Base-by-base conservation (phyloP, 2,797 vertebrate genomes). In the Sylvilagus floridanus region DNA sequence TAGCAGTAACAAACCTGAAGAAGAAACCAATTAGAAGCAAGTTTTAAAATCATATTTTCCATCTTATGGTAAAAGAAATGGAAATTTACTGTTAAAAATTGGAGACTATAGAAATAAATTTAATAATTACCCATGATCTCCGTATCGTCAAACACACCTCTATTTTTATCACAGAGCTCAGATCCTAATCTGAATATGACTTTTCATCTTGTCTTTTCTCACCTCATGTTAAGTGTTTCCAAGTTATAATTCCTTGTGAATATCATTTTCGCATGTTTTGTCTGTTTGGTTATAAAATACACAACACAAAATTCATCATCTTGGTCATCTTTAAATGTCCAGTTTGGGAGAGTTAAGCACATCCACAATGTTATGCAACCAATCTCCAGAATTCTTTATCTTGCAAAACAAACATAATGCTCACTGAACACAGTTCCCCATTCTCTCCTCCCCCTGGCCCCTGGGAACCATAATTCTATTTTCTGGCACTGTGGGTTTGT, bases 21-120 rank as follows among this genome's bases (percentile, higher is more conserved):
- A 75, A 90, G 42, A 66, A 94, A 94, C 87, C 81, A 68, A 83
- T 54, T 90, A 90, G n/a, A 69, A 76, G 32, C 26, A 72, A 24
- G 28, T 54, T 88, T 76, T 63, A 68, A 87, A 71, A n/a, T 88
- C 62, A 78, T 66, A 76, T 76, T 93, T 69, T 57, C 3, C n/a
- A 30, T 21, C 54, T 4, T 50, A 3, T 4, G 62, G 7, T 72
- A 79, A 92, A 84, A 89, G 28, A 92, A 90, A 75, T 76, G 66
- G 2, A 95, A 42, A 0, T 69, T 69, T 35, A 77, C 24, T 63
- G 62, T 47, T 73, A 95, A 94, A 88, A 91, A 35, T 35, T 78
- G 73, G 60, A 75, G 89, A 86, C 10, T 71, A 52, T 3, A 47
- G 47, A 84, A 85, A 50, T 57, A 16, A 50, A 22, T 12, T 85